phyloP scores from a whole-genome alignment of 2,113 vertebrate species.

The Ochotona curzoniae region DNA sequence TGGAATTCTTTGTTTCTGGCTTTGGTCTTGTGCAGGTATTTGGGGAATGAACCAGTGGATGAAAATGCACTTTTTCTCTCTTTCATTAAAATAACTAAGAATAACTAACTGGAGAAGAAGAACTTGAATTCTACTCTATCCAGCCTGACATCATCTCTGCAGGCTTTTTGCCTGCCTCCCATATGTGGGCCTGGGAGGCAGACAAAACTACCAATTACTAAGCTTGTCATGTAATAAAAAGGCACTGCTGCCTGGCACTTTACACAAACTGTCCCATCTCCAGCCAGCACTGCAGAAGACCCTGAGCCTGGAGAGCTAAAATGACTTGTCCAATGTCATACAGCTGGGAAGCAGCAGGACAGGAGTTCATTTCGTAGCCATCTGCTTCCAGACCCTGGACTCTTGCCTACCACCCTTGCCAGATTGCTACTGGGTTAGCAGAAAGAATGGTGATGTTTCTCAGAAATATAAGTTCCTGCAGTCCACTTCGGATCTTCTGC shows the following conservation, averaged over 20 bases:
- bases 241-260: neutral
- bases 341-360: neutral
- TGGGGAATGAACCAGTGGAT: too few species aligned
- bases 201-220: neutral
- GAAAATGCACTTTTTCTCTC: too few species aligned
- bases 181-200: neutral
- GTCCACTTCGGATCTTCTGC: too few species aligned
- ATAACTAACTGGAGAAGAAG: too few species aligned
- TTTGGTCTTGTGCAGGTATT: too few species aligned
- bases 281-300: neutral
- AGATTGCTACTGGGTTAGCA: neutral
- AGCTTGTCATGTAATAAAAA: neutral
- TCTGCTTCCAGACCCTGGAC: neutral
- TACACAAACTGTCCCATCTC: neutral
- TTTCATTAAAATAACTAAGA: too few species aligned
- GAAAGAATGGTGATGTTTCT: neutral
- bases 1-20: too few species aligned
- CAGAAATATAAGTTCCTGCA: neutral
- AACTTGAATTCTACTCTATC: neutral
- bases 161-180: constrained; percentile 1
- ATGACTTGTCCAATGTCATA: neutral
- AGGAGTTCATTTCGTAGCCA: neutral
- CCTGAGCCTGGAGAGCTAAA: neutral
- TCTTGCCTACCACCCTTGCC: neutral
- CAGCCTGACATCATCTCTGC: neutral